Percentiles rank a stretch among this genome's conserved stretches.
phyloP scores from a whole-genome alignment of 2,888 invertebrate genomes.

The Apoda limacodes region DNA sequence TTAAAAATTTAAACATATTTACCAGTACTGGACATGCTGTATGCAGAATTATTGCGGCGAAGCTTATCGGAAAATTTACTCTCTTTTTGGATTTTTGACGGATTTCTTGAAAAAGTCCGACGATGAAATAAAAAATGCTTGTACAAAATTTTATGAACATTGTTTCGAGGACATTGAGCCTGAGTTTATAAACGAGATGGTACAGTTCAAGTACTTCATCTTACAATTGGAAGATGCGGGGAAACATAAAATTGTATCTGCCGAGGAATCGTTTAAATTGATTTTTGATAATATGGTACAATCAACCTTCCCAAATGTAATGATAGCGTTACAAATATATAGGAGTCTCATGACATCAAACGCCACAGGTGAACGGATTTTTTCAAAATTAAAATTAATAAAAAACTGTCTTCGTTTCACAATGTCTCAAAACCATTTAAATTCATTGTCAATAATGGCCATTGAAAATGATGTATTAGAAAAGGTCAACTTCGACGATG shows the following conservation, averaged over 20 bases:
- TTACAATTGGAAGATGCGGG: neutral
- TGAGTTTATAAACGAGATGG: constrained; percentile 5
- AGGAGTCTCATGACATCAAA: constrained; percentile 9
- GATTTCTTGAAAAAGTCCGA: constrained; percentile 5
- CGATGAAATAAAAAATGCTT: constrained; percentile 1
- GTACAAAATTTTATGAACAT: too few species aligned
- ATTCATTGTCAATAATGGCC: constrained; percentile 8
- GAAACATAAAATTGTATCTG: constrained; percentile 1
- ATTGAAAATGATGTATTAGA: constrained; percentile 7
- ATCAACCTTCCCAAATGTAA: constrained; percentile 8
- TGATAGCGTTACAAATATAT: constrained; percentile 6
- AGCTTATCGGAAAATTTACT: constrained; percentile 4
- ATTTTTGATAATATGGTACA: constrained; percentile 9
- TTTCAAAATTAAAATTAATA: constrained; percentile 6
- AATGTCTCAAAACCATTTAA: constrained; percentile 5
- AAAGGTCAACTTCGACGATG: constrained; percentile 4
- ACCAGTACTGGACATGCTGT: constrained; percentile 3
- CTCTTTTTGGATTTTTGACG: constrained; percentile 7
- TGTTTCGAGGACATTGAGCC: constrained; percentile 4
- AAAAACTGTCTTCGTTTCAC: constrained; percentile 7
- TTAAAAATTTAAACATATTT: constrained; percentile 7
- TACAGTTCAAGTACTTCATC: constrained; percentile 3
- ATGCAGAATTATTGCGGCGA: constrained; percentile 5
- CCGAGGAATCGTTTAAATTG: constrained; percentile 5
- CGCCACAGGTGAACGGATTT: constrained; percentile 6